Conservation (phyloP, 2,797 vertebrate species). For the Acrossocheilus fasciatus region DNA sequence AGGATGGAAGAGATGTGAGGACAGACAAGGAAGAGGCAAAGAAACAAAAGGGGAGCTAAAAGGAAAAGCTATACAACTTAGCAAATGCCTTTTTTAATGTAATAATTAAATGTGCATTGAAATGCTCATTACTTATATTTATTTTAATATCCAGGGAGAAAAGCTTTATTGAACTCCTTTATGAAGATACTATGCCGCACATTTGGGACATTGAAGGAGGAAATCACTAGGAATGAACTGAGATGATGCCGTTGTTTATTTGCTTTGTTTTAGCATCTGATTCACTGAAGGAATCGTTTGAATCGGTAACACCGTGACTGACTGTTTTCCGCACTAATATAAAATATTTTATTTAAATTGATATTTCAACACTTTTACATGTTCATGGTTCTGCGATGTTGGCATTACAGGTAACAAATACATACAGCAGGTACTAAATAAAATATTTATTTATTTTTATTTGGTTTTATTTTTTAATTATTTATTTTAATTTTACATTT, state of each 20-base stretch:
- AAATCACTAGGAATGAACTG: background rate
- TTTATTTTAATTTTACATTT: background rate
- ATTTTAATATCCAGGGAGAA: constrained; percentile 3
- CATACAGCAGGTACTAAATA: background rate
- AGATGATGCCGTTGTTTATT: background rate
- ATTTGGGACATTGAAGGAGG: background rate
- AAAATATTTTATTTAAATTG: background rate
- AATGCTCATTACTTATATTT: background rate
- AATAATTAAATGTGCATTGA: background rate
- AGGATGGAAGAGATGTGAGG: constrained; percentile 48
- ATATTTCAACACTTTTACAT: background rate
- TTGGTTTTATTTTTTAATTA: background rate
- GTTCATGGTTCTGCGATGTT: background rate
- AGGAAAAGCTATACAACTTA: background rate
- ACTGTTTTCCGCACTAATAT: background rate
- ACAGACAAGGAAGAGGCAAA: constrained; percentile 10
- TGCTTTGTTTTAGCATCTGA: constrained; percentile 3
- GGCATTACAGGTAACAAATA: background rate
- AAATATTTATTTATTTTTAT: background rate
- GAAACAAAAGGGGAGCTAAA: constrained; percentile 22
- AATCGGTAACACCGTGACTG: background rate
- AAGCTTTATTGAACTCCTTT: background rate
- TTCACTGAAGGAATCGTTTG: background rate
- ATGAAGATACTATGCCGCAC: background rate
- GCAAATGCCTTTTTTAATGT: background rate